phyloP scores from a whole-genome alignment of 2,797 vertebrate species.

The Rhyacichthys aspro region DNA sequence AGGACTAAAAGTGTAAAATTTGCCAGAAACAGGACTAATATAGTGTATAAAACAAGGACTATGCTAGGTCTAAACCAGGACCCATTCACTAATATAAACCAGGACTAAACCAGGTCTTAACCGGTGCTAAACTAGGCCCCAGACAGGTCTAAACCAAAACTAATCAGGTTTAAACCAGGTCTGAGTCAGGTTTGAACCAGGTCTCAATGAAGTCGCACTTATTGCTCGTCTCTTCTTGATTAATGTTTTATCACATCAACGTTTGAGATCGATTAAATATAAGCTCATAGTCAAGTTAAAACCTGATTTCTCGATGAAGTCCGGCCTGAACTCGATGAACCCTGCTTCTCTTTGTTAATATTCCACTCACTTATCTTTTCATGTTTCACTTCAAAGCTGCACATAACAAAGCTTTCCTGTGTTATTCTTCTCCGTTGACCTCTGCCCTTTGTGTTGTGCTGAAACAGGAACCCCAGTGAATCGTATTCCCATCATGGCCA shows the following conservation, averaged over 20 bases:
- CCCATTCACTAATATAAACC: no score
- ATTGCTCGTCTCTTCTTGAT: not conserved
- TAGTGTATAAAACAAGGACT: no score
- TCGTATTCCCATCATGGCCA: slow-evolving; percentile 98
- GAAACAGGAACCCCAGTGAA: slow-evolving; percentile 92
- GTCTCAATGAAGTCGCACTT: not conserved
- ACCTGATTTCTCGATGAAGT: not conserved
- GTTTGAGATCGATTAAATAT: not conserved
- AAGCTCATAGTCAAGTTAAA: not conserved
- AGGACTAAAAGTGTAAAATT: no score
- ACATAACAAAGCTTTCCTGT: no score
- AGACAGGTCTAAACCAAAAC: no score
- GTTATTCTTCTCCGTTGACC: no score
- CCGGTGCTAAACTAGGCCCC: no score
- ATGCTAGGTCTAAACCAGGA: no score
- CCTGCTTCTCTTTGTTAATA: not conserved
- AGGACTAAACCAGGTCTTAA: no score
- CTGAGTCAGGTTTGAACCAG: no score
- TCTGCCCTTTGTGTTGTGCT: slow-evolving; percentile 13
- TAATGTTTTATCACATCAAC: not conserved
- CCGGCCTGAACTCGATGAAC: not conserved
- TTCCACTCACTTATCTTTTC: not conserved
- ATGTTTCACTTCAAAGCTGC: not conserved
- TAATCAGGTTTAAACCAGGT: no score
- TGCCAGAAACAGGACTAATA: no score